These are phyloP conservation scores for Notolepis coatsorum DNA, from an alignment of 2,797 vertebrate species.

Conservation along the genomic window DNA sequence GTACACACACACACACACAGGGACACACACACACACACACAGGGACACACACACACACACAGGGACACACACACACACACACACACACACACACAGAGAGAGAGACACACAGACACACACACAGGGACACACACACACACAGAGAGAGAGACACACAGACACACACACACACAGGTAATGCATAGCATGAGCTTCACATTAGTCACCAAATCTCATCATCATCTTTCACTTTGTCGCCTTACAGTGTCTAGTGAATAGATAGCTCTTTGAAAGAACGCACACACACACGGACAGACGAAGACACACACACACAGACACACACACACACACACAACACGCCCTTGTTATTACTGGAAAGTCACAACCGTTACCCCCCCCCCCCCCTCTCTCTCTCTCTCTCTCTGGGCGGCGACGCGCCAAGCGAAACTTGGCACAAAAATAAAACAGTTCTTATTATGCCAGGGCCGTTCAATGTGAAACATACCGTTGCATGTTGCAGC, in stretches of 20 bases:
- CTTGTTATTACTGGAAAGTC: slow-evolving; percentile 78
- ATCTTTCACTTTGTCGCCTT: slow-evolving; percentile 35
- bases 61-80: neutral
- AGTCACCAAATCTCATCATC: slow-evolving; percentile 21
- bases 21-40: neutral
- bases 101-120: neutral
- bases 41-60: neutral
- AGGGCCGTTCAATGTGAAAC: slow-evolving; percentile 29
- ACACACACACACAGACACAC: slow-evolving; percentile 52
- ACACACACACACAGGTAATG: slow-evolving; percentile 24
- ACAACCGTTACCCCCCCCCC: slow-evolving; percentile 69
- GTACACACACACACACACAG: neutral
- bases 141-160: neutral
- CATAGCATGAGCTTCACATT: slow-evolving; percentile 56
- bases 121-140: neutral
- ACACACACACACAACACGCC: slow-evolving; percentile 62
- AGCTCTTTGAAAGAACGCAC: slow-evolving; percentile 59
- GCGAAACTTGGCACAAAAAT: slow-evolving; percentile 56
- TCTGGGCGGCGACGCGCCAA: slow-evolving; percentile 58
- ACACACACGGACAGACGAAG: neutral
- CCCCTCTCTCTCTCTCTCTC: too few relatives aligned
- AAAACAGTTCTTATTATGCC: slow-evolving; percentile 37
- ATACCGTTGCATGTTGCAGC: slow-evolving; percentile 33
- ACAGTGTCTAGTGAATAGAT: slow-evolving; percentile 14
- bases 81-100: neutral